Base-by-base conservation (phyloP, 2,797 vertebrate genomes). In the Nasua narica region DNA sequence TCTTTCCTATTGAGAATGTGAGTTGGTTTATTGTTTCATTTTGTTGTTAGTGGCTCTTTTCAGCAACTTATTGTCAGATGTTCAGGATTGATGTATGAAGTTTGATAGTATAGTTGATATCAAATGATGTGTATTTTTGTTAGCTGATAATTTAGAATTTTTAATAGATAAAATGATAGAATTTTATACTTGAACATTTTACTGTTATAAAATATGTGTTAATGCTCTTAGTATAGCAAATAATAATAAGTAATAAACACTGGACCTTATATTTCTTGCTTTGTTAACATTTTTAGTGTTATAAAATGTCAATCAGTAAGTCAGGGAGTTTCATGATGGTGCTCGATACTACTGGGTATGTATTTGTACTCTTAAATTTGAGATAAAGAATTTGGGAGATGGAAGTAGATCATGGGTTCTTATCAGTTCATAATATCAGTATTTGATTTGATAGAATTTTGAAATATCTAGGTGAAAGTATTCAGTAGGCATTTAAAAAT, bases 21-120 rank as follows among this genome's bases (percentile, higher is more conserved):
- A 94, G 10, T 82, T 96, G 32, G 23, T 70, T 90, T 96, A 70
- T 90, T 95, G 16, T 93, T 96, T 95, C 84, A 90, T 46, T 93
- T 84, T 92, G 72, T 96, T 92, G 87, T n/a, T 40, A 56, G 5
- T 81, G 69, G 19, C n/a, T 95, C 37, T 16, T 91, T 87, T 96
- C 29, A 83, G 40, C 25, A 96, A 12, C 40, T 87, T 91, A 62
- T 5, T 88, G 5, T 50, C 25, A 85, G 48, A 90, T 97, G 16
- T 92, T 94, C 48, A 96, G 50, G 65, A 69, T n/a, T 86, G 16
- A 86, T 95, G 8, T 77, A 37, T 95, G 76, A 94, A 65, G 56
- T 94, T 95, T 94, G 65, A 92, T 85, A 86, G 32, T 62, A 60
- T 94, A 54, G 52, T 43, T 60, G 67, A 82, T 72, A 79, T 60